These are phyloP conservation scores for Xiphorhynchus elegans DNA, from an alignment of 2,113 vertebrate genomes.

Conservation along the genomic window DNA sequence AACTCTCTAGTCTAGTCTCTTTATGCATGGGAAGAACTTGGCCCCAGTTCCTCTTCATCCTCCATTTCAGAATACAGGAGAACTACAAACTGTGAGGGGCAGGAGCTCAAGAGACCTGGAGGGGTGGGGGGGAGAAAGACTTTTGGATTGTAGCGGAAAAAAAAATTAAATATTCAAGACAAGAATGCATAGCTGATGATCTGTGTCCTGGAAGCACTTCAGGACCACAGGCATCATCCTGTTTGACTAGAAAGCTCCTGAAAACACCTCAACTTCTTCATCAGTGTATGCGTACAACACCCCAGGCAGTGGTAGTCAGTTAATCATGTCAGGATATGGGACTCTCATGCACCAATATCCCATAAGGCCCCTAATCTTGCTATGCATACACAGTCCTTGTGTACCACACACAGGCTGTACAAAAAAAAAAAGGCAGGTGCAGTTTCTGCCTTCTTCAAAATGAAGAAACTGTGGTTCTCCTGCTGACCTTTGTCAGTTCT, in stretches of 20 bases:
- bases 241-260: not conserved
- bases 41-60: not conserved
- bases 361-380: not conserved
- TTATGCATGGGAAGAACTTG: not conserved
- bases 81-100: not conserved
- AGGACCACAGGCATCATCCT: not conserved
- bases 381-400: not conserved
- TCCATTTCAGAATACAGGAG: not conserved
- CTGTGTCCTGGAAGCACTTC: not conserved
- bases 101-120: not conserved
- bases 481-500: not conserved
- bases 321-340: not conserved
- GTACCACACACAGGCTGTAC: not conserved
- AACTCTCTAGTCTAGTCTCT: not conserved
- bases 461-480: not conserved
- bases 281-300: accelerated
- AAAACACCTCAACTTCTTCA: not conserved
- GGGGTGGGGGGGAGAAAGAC: not conserved
- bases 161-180: not conserved
- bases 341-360: not conserved
- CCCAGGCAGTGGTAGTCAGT: not conserved
- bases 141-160: not conserved
- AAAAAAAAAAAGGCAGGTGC: not conserved
- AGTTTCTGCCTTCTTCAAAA: not conserved
- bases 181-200: not conserved